Percentiles rank a stretch among this genome's conserved stretches.
These are phyloP conservation scores for Heterotis niloticus DNA, from an alignment of 2,113 vertebrate genomes.

Conservation along the genomic window DNA sequence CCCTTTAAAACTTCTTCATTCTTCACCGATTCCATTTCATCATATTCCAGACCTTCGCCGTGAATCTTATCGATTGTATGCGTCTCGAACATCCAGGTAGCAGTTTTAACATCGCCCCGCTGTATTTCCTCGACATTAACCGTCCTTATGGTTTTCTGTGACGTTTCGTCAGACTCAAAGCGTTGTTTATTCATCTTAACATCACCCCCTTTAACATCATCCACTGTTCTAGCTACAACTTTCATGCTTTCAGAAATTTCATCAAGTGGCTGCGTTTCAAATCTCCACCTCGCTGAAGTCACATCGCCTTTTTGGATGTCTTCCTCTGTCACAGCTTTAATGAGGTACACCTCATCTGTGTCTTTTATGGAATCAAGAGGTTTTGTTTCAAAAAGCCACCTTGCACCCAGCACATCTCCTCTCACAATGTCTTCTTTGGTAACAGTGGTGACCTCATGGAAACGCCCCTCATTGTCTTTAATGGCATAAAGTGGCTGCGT, in stretches of 20 bases:
- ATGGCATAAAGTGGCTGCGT: constrained; percentile 85
- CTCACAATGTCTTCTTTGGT: constrained; percentile 80
- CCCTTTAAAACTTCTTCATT: constrained; percentile 77
- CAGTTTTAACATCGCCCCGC: constrained; percentile 79
- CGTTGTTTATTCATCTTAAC: constrained; percentile 71
- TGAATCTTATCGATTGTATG: constrained; percentile 77
- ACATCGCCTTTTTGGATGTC: constrained; percentile 84
- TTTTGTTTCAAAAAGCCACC: constrained; percentile 92
- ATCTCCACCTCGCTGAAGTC: constrained; percentile 77
- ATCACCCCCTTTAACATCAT: constrained; percentile 74
- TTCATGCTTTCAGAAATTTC: constrained; percentile 70
- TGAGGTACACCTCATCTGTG: constrained; percentile 76
- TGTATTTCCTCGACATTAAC: constrained; percentile 84
- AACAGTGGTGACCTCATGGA: constrained; percentile 86
- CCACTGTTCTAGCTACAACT: constrained; percentile 63
- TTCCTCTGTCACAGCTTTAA: constrained; percentile 84
- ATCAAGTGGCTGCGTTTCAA: constrained; percentile 86
- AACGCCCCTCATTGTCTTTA: constrained; percentile 80
- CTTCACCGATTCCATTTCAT: constrained; percentile 71
- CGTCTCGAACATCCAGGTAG: constrained; percentile 88
- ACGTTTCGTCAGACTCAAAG: constrained; percentile 71
- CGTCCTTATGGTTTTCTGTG: constrained; percentile 64
- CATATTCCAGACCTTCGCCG: constrained; percentile 71
- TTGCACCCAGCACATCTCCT: constrained; percentile 79
- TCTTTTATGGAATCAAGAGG: constrained; percentile 81